Conservation (phyloP, 2,113 vertebrate genomes). For the Sphaerodactylus townsendi region DNA sequence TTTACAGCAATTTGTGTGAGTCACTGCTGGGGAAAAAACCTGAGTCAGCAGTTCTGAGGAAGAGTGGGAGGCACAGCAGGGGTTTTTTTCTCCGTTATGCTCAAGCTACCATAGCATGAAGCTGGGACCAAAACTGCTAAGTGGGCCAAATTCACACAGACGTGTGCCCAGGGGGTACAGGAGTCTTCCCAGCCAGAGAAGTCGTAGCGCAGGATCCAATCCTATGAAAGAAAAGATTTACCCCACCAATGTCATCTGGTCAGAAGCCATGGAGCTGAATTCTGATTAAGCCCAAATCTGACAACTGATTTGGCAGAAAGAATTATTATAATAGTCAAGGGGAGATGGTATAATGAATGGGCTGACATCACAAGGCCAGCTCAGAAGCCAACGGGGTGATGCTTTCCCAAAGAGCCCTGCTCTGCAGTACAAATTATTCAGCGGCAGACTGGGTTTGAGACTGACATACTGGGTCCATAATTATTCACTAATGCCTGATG, state of each 20-base stretch:
- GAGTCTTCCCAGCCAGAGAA: neutral
- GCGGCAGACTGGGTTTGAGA: neutral
- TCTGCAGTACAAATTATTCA: neutral
- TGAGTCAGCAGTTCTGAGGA: too few relatives aligned
- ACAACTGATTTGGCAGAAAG: constrained; percentile 57
- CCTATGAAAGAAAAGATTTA: constrained; percentile 17
- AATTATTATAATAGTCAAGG: constrained; percentile 55
- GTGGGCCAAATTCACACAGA: too few relatives aligned
- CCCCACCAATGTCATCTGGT: constrained; percentile 46
- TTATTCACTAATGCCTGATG: neutral
- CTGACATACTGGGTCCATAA: constrained; percentile 35
- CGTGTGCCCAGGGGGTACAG: too few relatives aligned
- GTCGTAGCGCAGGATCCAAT: neutral
- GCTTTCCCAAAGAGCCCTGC: constrained; percentile 39
- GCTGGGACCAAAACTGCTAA: too few relatives aligned
- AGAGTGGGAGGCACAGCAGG: too few relatives aligned
- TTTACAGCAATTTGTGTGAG: too few relatives aligned
- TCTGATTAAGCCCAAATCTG: constrained; percentile 47
- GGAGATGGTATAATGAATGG: constrained; percentile 35
- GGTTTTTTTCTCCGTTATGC: too few relatives aligned
- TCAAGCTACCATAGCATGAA: too few relatives aligned
- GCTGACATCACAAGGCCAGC: constrained; percentile 51
- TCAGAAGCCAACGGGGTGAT: constrained; percentile 33
- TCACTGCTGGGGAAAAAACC: too few relatives aligned
- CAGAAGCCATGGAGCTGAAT: constrained; percentile 44